Conservation (phyloP, 2,797 vertebrate genomes). For the Phoebastria nigripes region DNA sequence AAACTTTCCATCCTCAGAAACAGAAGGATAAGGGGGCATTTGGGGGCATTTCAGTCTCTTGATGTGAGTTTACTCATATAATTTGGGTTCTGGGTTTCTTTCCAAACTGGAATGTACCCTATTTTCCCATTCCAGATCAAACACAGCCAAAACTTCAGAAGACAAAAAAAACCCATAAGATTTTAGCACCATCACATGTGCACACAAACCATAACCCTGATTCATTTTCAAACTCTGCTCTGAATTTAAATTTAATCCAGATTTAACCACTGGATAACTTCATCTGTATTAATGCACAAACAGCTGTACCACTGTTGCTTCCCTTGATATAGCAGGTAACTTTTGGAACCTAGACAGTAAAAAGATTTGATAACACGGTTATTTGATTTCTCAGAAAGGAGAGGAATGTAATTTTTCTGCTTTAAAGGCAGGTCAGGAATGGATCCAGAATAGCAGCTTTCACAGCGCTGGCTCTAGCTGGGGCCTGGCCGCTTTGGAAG, state of each 20-base stretch:
- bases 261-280: background rate
- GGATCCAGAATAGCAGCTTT: background rate
- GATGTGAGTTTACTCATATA: background rate
- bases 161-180: background rate
- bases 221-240: background rate
- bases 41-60: background rate
- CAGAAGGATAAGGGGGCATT: background rate
- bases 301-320: background rate
- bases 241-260: background rate
- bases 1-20: background rate
- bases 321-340: background rate
- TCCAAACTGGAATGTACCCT: background rate
- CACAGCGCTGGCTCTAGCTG: background rate
- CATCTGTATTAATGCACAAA: background rate
- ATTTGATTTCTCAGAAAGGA: background rate
- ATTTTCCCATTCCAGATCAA: conserved; percentile 1
- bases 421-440: background rate
- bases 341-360: background rate
- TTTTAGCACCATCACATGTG: background rate
- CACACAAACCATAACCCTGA: background rate
- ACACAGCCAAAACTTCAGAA: background rate
- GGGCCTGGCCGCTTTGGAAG: background rate
- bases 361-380: background rate
- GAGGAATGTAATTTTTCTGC: background rate
- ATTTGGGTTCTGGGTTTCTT: background rate